phyloP scores from a whole-genome alignment of 1,140 invertebrate genomes.

The Ostrea denselamellosa region DNA sequence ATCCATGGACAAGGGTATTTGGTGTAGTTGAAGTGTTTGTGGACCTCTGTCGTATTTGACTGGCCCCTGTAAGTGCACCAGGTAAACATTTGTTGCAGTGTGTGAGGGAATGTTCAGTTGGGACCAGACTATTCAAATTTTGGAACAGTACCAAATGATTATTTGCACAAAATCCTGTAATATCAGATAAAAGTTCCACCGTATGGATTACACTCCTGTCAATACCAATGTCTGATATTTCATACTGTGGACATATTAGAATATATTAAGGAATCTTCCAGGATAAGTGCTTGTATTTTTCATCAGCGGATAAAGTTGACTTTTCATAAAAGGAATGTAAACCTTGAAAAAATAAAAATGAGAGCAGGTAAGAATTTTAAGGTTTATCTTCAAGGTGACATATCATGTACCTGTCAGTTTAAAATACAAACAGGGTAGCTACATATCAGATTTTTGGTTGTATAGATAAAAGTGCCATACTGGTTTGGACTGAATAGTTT shows the following conservation, averaged over 20 bases:
- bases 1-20: not conserved
- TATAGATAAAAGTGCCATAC: slow-evolving; percentile 6
- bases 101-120: not conserved
- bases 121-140: slow-evolving; percentile 5
- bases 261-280: slow-evolving; percentile 20
- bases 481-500: not conserved
- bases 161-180: slow-evolving; percentile 21
- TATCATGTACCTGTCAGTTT: slow-evolving; percentile 9
- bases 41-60: not conserved
- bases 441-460: slow-evolving; percentile 9
- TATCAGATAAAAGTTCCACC: slow-evolving; percentile 27
- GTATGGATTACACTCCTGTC: not conserved
- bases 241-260: not conserved
- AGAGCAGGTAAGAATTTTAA: slow-evolving; percentile 27
- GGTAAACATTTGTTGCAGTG: slow-evolving; percentile 27
- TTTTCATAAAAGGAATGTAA: not conserved
- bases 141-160: slow-evolving; percentile 34
- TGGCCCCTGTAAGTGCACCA: not conserved
- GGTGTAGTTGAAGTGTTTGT: not conserved
- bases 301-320: not conserved
- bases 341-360: slow-evolving; percentile 13
- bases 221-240: slow-evolving; percentile 32
- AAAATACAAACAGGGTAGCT: not conserved
- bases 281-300: not conserved
- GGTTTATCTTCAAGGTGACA: slow-evolving; percentile 22